Percentiles rank a stretch among this genome's conserved stretches.
phyloP scores from a whole-genome alignment of 2,888 invertebrate species.

The Cryptocheilus praepositus region DNA sequence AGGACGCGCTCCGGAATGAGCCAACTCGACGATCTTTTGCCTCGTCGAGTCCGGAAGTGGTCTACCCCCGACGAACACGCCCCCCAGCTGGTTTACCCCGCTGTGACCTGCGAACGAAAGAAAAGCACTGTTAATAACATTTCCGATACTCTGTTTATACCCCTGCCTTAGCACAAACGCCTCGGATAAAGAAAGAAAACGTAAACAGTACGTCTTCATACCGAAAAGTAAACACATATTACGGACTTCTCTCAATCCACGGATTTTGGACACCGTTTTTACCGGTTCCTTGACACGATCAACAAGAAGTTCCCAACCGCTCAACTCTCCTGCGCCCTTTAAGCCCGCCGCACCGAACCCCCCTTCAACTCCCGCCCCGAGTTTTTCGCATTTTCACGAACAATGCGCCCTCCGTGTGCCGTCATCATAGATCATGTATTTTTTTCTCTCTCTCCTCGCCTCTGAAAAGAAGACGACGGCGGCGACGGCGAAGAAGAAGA shows the following conservation, averaged over 20 bases:
- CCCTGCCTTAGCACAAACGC: neutral
- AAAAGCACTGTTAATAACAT: neutral
- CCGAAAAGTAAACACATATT: too few species aligned
- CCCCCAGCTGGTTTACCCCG: conserved; percentile 99
- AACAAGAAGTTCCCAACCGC: too few species aligned
- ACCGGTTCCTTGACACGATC: neutral
- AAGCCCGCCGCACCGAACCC: too few species aligned
- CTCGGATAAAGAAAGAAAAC: too few species aligned
- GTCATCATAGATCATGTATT: conserved; percentile 49
- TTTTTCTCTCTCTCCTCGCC: conserved; percentile 27
- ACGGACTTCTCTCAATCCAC: too few species aligned
- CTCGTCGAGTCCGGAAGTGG: conserved; percentile 98
- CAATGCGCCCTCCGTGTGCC: conserved; percentile 32
- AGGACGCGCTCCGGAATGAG: conserved; percentile 97
- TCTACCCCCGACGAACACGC: conserved; percentile 98
- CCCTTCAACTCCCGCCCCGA: conserved; percentile 8
- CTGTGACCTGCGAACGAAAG: conserved; percentile 85
- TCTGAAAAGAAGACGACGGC: conserved; percentile 8
- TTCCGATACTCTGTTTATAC: neutral
- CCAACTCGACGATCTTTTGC: conserved; percentile 98
- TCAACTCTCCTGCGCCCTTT: too few species aligned
- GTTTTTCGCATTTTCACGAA: conserved; percentile 37
- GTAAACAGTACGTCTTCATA: too few species aligned
- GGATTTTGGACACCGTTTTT: neutral
- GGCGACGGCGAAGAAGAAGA: neutral